phyloP scores from a whole-genome alignment of 2,797 vertebrate genomes.

The Psittacula echo region DNA sequence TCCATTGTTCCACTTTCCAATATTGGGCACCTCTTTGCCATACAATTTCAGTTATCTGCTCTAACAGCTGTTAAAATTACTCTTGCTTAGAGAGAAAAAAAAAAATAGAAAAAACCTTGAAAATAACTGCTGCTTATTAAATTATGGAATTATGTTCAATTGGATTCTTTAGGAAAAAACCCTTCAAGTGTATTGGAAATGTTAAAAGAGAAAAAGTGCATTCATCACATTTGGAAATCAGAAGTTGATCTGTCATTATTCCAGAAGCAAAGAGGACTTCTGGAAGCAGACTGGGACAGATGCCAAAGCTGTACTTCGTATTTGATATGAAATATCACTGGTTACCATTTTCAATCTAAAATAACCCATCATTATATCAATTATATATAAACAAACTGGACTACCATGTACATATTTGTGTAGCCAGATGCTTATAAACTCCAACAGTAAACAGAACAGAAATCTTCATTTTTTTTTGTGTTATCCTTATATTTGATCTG shows the following conservation, averaged over 20 bases:
- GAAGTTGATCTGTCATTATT: background rate
- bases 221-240: background rate
- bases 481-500: background rate
- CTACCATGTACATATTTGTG: background rate
- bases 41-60: background rate
- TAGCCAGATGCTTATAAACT: background rate
- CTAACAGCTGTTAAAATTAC: background rate
- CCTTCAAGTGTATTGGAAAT: background rate
- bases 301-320: background rate
- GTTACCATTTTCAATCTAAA: conserved; percentile 1
- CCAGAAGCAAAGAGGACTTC: background rate
- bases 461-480: background rate
- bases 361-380: background rate
- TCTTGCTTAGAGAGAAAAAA: background rate
- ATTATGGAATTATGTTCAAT: background rate
- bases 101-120: background rate
- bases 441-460: background rate
- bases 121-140: conserved; percentile 19
- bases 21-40: background rate
- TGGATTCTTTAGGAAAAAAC: background rate
- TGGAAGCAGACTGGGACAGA: background rate
- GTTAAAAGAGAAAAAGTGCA: background rate
- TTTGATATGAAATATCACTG: background rate
- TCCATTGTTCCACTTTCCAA: background rate
- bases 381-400: background rate